Percentiles rank a stretch among this genome's conserved stretches.
phyloP scores from a whole-genome alignment of 2,888 invertebrate species.

The Apotomis betuletana region DNA sequence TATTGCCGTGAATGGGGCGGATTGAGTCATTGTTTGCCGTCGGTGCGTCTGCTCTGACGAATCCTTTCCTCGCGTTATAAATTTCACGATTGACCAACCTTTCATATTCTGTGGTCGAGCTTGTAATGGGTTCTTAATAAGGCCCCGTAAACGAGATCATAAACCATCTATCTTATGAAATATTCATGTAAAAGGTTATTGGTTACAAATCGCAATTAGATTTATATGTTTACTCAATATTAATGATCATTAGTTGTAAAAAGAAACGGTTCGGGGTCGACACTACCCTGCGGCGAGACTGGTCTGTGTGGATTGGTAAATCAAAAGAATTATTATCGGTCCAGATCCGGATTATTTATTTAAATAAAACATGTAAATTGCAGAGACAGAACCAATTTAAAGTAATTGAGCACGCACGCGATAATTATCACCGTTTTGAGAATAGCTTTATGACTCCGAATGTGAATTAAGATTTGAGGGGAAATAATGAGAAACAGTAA shows the following conservation, averaged over 20 bases:
- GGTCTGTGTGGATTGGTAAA: slow-evolving; percentile 51
- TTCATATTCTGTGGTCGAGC: slow-evolving; percentile 13
- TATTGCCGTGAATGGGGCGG: slow-evolving; percentile 35
- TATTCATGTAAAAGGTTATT: slow-evolving; percentile 63
- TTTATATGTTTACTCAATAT: slow-evolving; percentile 69
- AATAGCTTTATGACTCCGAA: slow-evolving; percentile 38
- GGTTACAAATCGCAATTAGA: slow-evolving; percentile 67
- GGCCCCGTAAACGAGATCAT: slow-evolving; percentile 27
- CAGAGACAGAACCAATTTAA: slow-evolving; percentile 58
- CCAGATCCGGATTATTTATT: slow-evolving; percentile 58
- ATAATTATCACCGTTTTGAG: slow-evolving; percentile 42
- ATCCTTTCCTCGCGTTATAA: slow-evolving; percentile 19
- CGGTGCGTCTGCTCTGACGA: slow-evolving; percentile 16
- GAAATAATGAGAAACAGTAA: slow-evolving; percentile 17
- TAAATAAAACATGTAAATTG: slow-evolving; percentile 55
- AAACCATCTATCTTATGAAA: slow-evolving; percentile 51
- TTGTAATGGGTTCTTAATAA: slow-evolving; percentile 29
- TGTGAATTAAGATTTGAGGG: slow-evolving; percentile 18
- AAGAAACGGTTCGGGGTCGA: slow-evolving; percentile 53
- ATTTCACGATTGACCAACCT: slow-evolving; percentile 18
- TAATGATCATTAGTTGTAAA: slow-evolving; percentile 57
- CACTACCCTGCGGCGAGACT: slow-evolving; percentile 53
- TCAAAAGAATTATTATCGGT: slow-evolving; percentile 58
- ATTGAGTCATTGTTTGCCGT: slow-evolving; percentile 32
- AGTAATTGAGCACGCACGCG: slow-evolving; percentile 44